These are phyloP conservation scores for Pseudopipra pipra DNA, from an alignment of 2,113 vertebrate genomes.

Conservation along the genomic window DNA sequence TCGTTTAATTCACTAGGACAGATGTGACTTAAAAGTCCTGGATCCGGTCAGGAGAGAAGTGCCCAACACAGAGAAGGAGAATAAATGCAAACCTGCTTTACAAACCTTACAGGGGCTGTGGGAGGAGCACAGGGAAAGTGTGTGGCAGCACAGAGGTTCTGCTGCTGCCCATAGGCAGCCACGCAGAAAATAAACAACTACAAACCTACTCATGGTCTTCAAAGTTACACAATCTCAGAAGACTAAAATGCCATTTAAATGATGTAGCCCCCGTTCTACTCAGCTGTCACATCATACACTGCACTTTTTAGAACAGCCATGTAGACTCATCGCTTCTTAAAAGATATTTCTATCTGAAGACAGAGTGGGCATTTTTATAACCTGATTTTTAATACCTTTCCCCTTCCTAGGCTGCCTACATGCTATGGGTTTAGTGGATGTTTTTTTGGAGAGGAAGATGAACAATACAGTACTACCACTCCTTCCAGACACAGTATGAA, in stretches of 20 bases:
- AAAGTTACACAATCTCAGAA: neutral
- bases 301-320: neutral
- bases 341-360: neutral
- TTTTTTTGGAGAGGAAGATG: neutral
- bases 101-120: neutral
- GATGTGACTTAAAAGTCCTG: neutral
- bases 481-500: neutral
- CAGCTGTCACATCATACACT: no score
- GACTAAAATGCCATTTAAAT: neutral
- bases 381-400: neutral
- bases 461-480: neutral
- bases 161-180: neutral
- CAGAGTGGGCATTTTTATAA: neutral
- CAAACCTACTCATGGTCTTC: neutral
- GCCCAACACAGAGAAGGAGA: neutral
- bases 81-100: neutral
- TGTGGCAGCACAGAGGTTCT: neutral
- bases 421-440: rapidly evolving
- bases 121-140: neutral
- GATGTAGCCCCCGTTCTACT: neutral
- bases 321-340: neutral
- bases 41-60: neutral
- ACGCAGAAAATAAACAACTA: neutral
- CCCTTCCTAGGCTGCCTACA: neutral
- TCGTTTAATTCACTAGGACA: neutral